Evolutionary conservation across 2,797 vertebrate species (phyloP).

Genomic region (Lagodon rhomboides): DNA sequence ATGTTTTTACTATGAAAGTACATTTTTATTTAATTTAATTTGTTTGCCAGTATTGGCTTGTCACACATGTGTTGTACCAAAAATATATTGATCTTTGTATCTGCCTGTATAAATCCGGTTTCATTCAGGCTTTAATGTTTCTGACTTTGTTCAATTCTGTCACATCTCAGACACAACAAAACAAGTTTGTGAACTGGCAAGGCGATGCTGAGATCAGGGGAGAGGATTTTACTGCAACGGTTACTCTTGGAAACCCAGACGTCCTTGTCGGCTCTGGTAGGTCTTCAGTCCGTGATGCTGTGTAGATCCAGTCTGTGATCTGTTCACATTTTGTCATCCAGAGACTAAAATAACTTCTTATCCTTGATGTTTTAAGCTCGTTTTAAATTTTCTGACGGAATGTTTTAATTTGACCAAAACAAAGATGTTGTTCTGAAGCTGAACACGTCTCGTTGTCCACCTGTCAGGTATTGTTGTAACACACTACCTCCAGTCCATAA

Average conservation of each 20-base stretch:
- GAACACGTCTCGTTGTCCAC: background rate
- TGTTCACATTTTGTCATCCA: background rate
- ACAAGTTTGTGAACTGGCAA: conserved; percentile 96
- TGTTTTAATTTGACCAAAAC: background rate
- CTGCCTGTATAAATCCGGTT: background rate
- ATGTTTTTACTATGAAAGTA: background rate
- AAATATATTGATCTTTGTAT: background rate
- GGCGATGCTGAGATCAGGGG: conserved; percentile 91
- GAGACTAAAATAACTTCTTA: background rate
- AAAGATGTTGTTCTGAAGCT: background rate
- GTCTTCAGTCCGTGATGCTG: conserved; percentile 17
- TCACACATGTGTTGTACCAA: background rate
- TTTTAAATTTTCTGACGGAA: background rate
- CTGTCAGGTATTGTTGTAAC: conserved; percentile 88
- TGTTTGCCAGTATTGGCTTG: background rate
- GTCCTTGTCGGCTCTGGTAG: conserved; percentile 91
- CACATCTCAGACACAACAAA: conserved; percentile 89
- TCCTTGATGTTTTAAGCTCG: no score
- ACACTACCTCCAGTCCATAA: conserved; percentile 93
- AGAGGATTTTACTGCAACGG: conserved; percentile 89
- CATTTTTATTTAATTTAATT: background rate
- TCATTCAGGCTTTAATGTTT: background rate
- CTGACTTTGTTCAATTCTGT: conserved; percentile 1
- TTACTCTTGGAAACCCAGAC: conserved; percentile 93
- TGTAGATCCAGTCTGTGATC: background rate